phyloP scores from a whole-genome alignment of 2,113 vertebrate genomes.

The Marmota monax region DNA sequence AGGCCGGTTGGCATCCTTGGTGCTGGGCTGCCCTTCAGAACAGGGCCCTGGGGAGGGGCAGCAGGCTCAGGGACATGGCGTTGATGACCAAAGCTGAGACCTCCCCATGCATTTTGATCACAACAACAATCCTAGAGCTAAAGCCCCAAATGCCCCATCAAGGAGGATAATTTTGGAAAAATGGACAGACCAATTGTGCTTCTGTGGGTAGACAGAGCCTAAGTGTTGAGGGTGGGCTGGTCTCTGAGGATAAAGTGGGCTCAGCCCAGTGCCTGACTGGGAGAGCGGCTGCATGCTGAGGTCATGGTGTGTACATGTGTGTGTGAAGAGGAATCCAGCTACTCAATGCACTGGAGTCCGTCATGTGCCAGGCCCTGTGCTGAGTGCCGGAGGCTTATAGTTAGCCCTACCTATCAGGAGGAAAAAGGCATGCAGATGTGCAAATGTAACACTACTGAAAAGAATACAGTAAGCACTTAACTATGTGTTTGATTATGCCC shows the following conservation, averaged over 20 bases:
- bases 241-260: background rate
- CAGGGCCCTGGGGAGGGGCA: background rate
- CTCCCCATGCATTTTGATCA: background rate
- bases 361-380: background rate
- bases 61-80: background rate
- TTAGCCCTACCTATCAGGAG: background rate
- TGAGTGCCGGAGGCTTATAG: background rate
- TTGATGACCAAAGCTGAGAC: background rate
- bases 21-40: background rate
- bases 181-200: background rate
- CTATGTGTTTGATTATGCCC: background rate
- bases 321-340: background rate
- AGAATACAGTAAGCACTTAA: background rate
- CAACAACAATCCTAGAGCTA: background rate
- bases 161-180: background rate
- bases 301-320: background rate
- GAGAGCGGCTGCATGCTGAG: background rate
- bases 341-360: background rate
- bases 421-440: background rate
- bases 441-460: background rate
- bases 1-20: conserved; percentile 11
- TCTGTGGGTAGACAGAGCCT: background rate
- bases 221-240: background rate
- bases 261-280: background rate
- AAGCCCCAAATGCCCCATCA: background rate